These are phyloP conservation scores for Drosophila subquinaria DNA, from an alignment of 2,888 invertebrate genomes.

Conservation along the genomic window DNA sequence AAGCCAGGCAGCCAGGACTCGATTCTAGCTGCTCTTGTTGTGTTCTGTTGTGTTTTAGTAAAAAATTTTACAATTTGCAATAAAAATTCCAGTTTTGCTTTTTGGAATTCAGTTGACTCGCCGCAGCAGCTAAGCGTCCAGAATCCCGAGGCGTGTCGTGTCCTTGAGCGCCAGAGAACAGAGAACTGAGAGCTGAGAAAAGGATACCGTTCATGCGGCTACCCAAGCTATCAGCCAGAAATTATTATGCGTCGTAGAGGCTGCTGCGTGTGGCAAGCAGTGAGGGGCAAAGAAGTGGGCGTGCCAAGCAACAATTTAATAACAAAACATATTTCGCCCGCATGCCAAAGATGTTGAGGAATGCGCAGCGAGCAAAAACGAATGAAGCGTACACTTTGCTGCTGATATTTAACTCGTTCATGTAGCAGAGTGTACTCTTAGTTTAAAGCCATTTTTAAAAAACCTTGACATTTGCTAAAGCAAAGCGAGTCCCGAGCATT, in stretches of 20 bases:
- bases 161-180: constrained; percentile 36
- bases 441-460: constrained; percentile 63
- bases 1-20: constrained; percentile 4
- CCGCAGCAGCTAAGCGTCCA: constrained; percentile 32
- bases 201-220: constrained; percentile 56
- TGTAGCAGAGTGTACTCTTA: constrained; percentile 39
- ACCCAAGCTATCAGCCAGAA: constrained; percentile 64
- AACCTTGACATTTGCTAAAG: constrained; percentile 63
- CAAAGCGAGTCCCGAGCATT: constrained; percentile 7
- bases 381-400: constrained; percentile 32
- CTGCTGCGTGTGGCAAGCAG: constrained; percentile 21
- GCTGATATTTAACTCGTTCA: constrained; percentile 23
- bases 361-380: constrained; percentile 61
- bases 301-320: constrained; percentile 77
- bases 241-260: constrained; percentile 70
- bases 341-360: constrained; percentile 75
- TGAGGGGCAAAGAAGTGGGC: constrained; percentile 22
- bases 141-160: constrained; percentile 3
- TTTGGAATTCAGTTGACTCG: constrained; percentile 72
- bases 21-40: constrained; percentile 8
- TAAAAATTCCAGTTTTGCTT: constrained; percentile 79
- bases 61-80: constrained; percentile 81
- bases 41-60: constrained; percentile 63
- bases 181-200: constrained; percentile 20
- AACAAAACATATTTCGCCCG: constrained; percentile 79